phyloP scores from a whole-genome alignment of 1,140 invertebrate genomes.

The Meloidogyne floridensis region DNA sequence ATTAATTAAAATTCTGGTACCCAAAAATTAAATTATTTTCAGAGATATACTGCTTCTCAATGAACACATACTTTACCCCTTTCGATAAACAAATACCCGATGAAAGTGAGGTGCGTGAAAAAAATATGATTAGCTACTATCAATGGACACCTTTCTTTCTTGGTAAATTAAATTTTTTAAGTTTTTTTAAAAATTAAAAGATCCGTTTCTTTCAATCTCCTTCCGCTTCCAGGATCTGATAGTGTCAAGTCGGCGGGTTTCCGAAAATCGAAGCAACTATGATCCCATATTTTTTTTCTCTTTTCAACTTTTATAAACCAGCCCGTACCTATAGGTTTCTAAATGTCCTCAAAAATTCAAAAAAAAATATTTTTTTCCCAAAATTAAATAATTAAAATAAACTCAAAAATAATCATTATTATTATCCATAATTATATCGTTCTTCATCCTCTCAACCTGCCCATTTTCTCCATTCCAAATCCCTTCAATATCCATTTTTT shows the following conservation, averaged over 20 bases:
- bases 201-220: no score
- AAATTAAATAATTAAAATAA: no score
- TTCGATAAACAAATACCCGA: slow-evolving; percentile 54
- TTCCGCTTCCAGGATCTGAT: no score
- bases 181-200: not conserved
- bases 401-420: no score
- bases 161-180: not conserved
- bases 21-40: slow-evolving; percentile 12
- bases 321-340: no score
- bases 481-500: not conserved
- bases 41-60: slow-evolving; percentile 67
- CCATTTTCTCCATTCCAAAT: not conserved
- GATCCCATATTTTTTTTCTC: no score
- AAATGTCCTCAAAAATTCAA: no score
- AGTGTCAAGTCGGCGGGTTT: no score
- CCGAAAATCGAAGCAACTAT: no score
- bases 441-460: no score
- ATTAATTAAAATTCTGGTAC: not conserved
- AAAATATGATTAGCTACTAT: slow-evolving; percentile 67
- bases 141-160: slow-evolving; percentile 71
- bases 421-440: not conserved
- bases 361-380: no score
- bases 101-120: slow-evolving; percentile 48
- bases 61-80: slow-evolving; percentile 59
- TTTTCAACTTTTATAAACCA: no score